phyloP scores from a whole-genome alignment of 2,113 vertebrate genomes.

The Salvelinus alpinus region DNA sequence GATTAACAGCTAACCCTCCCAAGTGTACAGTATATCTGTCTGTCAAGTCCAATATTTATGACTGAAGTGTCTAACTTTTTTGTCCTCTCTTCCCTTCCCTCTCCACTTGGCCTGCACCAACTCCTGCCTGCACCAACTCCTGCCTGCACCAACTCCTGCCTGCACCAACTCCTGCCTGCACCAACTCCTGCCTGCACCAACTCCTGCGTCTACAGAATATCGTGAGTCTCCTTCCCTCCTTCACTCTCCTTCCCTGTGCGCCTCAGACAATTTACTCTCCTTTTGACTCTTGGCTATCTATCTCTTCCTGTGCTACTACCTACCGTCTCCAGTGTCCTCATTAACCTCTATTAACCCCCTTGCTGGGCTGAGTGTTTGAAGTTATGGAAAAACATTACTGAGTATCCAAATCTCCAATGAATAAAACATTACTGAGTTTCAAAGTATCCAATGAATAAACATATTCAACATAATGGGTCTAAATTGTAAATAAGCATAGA shows the following conservation, averaged over 20 bases:
- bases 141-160: too few species aligned
- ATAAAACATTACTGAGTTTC: neutral
- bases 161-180: too few species aligned
- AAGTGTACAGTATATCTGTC: too few species aligned
- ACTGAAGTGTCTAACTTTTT: slow-evolving; percentile 42
- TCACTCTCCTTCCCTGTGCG: neutral
- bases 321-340: slow-evolving; percentile 38
- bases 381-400: slow-evolving; percentile 15
- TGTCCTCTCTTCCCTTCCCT: slow-evolving; percentile 21
- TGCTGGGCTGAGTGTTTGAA: slow-evolving; percentile 57
- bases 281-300: slow-evolving; percentile 15
- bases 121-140: too few species aligned
- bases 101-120: slow-evolving; percentile 25
- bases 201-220: slow-evolving; percentile 76
- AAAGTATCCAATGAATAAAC: neutral
- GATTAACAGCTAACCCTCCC: neutral
- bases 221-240: slow-evolving; percentile 70
- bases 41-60: neutral
- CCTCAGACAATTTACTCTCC: neutral
- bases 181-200: slow-evolving; percentile 15
- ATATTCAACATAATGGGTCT: neutral
- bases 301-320: slow-evolving; percentile 39
- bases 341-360: slow-evolving; percentile 26
- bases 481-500: neutral
- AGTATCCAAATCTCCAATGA: neutral